A percentile compares a stretch with the other conserved stretches of the same genome.
Evolutionary conservation across 92 coral and sea anemone species (phyloP).

Genomic region (Palythoa grandis): DNA sequence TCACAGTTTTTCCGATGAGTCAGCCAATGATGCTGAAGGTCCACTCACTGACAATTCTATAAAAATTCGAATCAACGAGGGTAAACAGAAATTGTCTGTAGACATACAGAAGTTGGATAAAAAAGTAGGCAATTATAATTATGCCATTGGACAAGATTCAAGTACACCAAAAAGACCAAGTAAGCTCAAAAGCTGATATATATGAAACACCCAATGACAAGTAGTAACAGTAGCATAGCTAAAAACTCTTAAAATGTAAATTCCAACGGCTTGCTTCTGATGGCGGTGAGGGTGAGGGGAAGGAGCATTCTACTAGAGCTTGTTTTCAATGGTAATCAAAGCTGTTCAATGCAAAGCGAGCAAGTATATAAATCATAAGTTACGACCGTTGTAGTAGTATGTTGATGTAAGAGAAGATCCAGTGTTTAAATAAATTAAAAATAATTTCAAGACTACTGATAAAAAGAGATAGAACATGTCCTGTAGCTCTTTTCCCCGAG

Average conservation of each 20-base stretch:
- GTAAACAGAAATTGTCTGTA: constrained; percentile 19
- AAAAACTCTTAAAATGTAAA: too few relatives aligned
- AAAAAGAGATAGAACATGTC: too few relatives aligned
- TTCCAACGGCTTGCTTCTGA: neutral
- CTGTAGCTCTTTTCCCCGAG: too few relatives aligned
- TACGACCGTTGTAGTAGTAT: too few relatives aligned
- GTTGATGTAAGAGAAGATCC: too few relatives aligned
- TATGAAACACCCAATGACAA: neutral
- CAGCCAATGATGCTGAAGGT: neutral
- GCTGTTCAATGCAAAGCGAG: too few relatives aligned
- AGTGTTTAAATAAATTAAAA: too few relatives aligned
- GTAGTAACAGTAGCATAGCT: neutral
- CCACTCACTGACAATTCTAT: neutral
- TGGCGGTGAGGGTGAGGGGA: neutral
- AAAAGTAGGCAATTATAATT: neutral
- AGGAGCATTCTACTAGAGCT: too few relatives aligned
- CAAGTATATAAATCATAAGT: too few relatives aligned
- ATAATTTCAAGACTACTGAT: too few relatives aligned
- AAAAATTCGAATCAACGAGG: constrained; percentile 21
- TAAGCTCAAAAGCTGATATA: neutral
- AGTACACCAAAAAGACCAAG: neutral
- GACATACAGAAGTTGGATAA: constrained; percentile 6
- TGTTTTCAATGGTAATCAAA: too few relatives aligned
- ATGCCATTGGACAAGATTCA: constrained; percentile 18
- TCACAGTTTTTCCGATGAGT: neutral